Evolutionary conservation across 2,113 vertebrate species (phyloP), one percentile per base, ranked within the genome.

Genomic region (Zapornia atra): DNA sequence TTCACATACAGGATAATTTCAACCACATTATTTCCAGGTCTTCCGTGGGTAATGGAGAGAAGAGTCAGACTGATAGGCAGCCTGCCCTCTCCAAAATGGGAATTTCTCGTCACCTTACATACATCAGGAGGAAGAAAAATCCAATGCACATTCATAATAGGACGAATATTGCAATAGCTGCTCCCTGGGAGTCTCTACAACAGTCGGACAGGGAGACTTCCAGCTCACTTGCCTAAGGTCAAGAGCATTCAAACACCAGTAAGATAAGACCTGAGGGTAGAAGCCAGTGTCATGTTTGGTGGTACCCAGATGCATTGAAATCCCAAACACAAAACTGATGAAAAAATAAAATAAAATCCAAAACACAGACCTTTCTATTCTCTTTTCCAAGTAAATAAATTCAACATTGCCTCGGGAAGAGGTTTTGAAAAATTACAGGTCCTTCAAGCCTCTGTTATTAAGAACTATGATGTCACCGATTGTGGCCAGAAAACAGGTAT

Each of bases 401-500:
- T 11, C 61, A 63, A 25, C 17, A 29, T 71, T 66, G 10, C 38
- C 34, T 63, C 42, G 31, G 66, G 44, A 88, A 66, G 10, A 80
- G 26, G 4, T 69, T 88, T 82, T 87, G 56, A 81, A 91, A 95
- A 84, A 79, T 51, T 31, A 51, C 24, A 75, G 12, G 19, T 83
- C 21, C 75, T 97, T 82, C 42, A 78, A 83, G 22, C 25, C 25
- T 86, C 26, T 84, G 10, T 81, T 84, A 26, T 73, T 91, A 84
- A 66, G 53, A 81, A 29, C 31, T 63, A 54, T 66, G 69, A 54
- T 84, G 60, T 70, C 87, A 68, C 28, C 40, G 53, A 31, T 7
- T 51, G 56, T 29, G 26, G 25, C 53, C 7, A 7, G 40, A 81
- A 82, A 86, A 59, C 9, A 60, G 46, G 26, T 82, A 88, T 92